Percentiles rank a stretch among this genome's conserved stretches.
phyloP scores from a whole-genome alignment of 2,797 vertebrate species.

The Menidia menidia region DNA sequence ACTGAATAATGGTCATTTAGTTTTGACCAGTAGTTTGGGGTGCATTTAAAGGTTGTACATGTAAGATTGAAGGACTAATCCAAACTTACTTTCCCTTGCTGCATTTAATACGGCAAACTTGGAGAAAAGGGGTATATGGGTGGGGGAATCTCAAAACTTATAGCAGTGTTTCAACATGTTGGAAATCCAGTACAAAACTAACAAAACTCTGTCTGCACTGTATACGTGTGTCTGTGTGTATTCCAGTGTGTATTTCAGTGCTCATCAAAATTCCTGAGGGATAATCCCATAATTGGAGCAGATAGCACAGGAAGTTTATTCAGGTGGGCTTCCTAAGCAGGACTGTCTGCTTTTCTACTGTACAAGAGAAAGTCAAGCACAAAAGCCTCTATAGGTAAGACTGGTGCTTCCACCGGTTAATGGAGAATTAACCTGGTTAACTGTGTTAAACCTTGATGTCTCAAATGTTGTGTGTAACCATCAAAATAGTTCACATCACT shows the following conservation, averaged over 20 bases:
- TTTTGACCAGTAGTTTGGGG: slow-evolving; percentile 62
- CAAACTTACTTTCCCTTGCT: slow-evolving; percentile 29
- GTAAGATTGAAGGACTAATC: slow-evolving; percentile 41
- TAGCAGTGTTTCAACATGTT: slow-evolving; percentile 31
- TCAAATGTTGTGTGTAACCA: background rate
- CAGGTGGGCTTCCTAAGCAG: slow-evolving; percentile 73
- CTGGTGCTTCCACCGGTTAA: slow-evolving; percentile 55
- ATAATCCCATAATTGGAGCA: slow-evolving; percentile 80
- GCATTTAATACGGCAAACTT: slow-evolving; percentile 2
- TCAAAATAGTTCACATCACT: background rate
- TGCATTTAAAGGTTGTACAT: slow-evolving; percentile 67
- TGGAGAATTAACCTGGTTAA: slow-evolving; percentile 5
- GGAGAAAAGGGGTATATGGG: background rate
- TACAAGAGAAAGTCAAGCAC: slow-evolving; percentile 55
- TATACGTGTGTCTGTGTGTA: slow-evolving; percentile 24
- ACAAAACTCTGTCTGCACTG: slow-evolving; percentile 9
- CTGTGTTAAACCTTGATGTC: background rate
- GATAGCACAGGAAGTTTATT: slow-evolving; percentile 80
- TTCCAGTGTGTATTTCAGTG: slow-evolving; percentile 39
- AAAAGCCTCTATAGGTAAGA: slow-evolving; percentile 44
- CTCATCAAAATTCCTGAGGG: slow-evolving; percentile 69
- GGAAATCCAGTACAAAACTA: slow-evolving; percentile 41
- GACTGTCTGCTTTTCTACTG: slow-evolving; percentile 61
- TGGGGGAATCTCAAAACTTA: background rate
- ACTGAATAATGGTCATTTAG: slow-evolving; percentile 79